These are phyloP conservation scores for Sciurus vulgaris DNA, from an alignment of 2,797 vertebrate species.

Conservation along the genomic window DNA sequence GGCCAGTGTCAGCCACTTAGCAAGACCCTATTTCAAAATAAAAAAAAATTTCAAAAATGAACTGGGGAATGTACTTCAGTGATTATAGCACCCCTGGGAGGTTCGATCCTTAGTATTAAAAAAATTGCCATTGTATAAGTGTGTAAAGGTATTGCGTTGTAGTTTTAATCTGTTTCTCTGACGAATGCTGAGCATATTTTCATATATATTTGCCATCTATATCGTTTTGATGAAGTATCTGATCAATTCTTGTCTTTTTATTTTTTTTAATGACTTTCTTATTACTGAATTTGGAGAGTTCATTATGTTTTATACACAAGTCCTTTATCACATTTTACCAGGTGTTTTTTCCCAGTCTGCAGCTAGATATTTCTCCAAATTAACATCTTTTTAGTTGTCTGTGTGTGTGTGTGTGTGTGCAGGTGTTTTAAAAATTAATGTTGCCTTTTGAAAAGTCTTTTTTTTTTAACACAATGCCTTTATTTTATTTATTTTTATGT, in stretches of 20 bases:
- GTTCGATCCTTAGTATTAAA: neutral
- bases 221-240: neutral
- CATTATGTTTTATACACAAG: neutral
- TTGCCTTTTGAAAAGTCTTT: neutral
- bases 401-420: too few relatives aligned
- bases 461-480: neutral
- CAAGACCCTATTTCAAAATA: too few relatives aligned
- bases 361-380: neutral
- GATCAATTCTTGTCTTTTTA: neutral
- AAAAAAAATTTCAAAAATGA: too few relatives aligned
- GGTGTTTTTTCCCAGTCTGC: slow-evolving; percentile 22
- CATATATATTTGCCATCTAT: neutral
- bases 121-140: neutral
- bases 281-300: neutral
- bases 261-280: neutral
- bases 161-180: slow-evolving; percentile 28
- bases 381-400: neutral
- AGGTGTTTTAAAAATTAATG: neutral
- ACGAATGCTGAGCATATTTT: neutral
- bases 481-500: neutral
- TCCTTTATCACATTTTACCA: slow-evolving; percentile 45
- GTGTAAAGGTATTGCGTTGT: neutral
- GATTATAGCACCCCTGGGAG: too few relatives aligned
- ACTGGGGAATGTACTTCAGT: too few relatives aligned
- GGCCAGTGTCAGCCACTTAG: too few relatives aligned